Percentiles rank a stretch among this genome's conserved stretches.
phyloP scores from a whole-genome alignment of 2,888 invertebrate genomes.

The Aphidius colemani region DNA sequence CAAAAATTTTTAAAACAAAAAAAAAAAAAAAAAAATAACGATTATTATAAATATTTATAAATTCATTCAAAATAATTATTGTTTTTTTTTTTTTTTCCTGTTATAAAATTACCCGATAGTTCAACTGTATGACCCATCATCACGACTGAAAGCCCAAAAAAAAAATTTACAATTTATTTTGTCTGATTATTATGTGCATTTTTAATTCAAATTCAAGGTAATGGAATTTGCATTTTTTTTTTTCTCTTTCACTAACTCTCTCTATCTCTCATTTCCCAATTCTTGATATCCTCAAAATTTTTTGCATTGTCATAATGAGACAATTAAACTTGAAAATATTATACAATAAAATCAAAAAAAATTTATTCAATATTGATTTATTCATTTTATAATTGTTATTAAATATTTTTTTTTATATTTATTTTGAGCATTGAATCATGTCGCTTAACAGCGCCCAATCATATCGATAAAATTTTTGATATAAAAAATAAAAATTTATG shows the following conservation, averaged over 20 bases:
- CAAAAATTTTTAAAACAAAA: conserved; percentile 15
- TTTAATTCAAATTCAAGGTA: not conserved
- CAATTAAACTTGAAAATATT: not conserved
- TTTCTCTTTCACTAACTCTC: too few species aligned
- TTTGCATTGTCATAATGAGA: conserved; percentile 6
- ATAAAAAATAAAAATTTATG: conserved; percentile 34
- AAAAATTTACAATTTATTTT: not conserved
- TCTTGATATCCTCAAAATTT: not conserved
- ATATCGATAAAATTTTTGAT: conserved; percentile 52
- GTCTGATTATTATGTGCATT: too few species aligned
- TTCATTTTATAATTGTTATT: conserved; percentile 19
- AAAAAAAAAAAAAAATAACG: not conserved
- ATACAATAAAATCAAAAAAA: conserved; percentile 2
- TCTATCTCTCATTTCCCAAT: too few species aligned
- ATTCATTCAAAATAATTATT: not conserved
- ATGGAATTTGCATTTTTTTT: not conserved
- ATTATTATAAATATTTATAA: not conserved
- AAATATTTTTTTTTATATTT: not conserved
- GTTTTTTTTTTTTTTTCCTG: too few species aligned
- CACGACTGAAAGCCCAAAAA: not conserved
- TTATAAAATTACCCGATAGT: too few species aligned
- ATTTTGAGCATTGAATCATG: conserved; percentile 30
- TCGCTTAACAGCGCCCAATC: conserved; percentile 41
- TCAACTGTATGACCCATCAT: too few species aligned
- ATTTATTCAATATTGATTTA: not conserved